Base-by-base conservation (phyloP, 2,888 invertebrate species). In the Temnothorax rugatulus region DNA sequence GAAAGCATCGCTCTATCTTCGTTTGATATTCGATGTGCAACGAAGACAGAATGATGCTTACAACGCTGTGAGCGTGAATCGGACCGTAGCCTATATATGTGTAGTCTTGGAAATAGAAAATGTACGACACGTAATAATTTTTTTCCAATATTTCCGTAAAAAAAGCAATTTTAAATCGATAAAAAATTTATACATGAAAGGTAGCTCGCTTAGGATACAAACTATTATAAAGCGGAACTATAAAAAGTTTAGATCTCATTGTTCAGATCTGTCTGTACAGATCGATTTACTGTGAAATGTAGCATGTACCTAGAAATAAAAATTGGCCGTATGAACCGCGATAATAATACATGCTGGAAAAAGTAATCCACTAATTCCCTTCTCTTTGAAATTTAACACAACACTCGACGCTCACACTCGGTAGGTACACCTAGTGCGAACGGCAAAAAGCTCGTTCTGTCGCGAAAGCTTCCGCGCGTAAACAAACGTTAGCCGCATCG, bases 401-500 rank as follows among this genome's bases (percentile, higher is more conserved):
- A 57, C 64, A 63, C 61, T 54, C 63, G 38, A 25, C 47, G 47
- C 50, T 57, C 50, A 50, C 50, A 38, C 75, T 41, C 41, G 75
- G 63, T 63, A 52, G 63, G 63, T 63, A 52, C 63, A 64, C 18
- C 41, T 75, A 44, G 47, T 64, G 21, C 64, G 21, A 47, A 50
- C 50, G 38, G 52, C n/a, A 82, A 79, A 81, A 59, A 81, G 79
- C 59, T 73, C 59, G 34, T 81, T 71, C 59, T 81, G 71, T 81
- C 71, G 82, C 82, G 66, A 84, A 71, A 82, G 77, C 68, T 68
- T 50, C 57, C 69, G 81, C 57, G 85, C 86, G 86, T 86, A 86
- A 86, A 86, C 86, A 86, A 84, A 81, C 85, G 85, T 81, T 84
- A 84, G 81, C 59, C 81, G 47, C 71, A 47, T 47, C 84, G 76